Evolutionary conservation across 2,888 invertebrate genomes (phyloP), one percentile per base, ranked within the genome.

Genomic region (Graphium colonna): DNA sequence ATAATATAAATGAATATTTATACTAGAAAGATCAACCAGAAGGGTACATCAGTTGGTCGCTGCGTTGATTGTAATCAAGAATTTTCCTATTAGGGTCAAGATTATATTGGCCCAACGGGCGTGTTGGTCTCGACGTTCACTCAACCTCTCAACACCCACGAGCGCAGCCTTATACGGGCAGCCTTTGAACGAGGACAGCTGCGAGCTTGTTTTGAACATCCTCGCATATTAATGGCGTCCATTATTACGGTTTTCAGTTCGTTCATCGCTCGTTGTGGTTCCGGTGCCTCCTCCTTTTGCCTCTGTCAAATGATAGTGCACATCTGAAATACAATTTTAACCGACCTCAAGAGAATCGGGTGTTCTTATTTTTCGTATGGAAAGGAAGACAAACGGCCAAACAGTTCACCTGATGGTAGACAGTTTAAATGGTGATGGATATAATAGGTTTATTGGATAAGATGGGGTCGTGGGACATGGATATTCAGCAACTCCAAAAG

Each of bases 21-120:
- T n/a, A n/a, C n/a, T n/a, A 45, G 3, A 33, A 33, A 33, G 31
- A 10, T 12, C n/a, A 47, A 47, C 15, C 47, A 47, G 26, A 36
- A 43, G 31, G 5, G n/a, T 16, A 7, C 44, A 40, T 45, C 17
- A 13, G 18, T n/a, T 9, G 39, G 33, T 38, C 16, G 4, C 28
- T 26, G 38, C 26, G 41, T 40, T 33, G 45, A 62, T 59, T 60
- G 50, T 57, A 60, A 61, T 61, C 63, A 64, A 64, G 59, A 61
- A 60, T 63, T 58, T 61, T 55, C 62, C 64, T 68, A 72, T 66
- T 68, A 72, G 64, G 72, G 72, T 65, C 69, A 69, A 74, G 64
- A 61, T 63, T 66, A 68, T 62, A 66, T 63, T 63, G 60, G 60
- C 58, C 56, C 63, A 57, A 49, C 43, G 52, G 40, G 60, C 61